phyloP scores from a whole-genome alignment of 2,888 invertebrate genomes.

The Masnerella sp. region DNA sequence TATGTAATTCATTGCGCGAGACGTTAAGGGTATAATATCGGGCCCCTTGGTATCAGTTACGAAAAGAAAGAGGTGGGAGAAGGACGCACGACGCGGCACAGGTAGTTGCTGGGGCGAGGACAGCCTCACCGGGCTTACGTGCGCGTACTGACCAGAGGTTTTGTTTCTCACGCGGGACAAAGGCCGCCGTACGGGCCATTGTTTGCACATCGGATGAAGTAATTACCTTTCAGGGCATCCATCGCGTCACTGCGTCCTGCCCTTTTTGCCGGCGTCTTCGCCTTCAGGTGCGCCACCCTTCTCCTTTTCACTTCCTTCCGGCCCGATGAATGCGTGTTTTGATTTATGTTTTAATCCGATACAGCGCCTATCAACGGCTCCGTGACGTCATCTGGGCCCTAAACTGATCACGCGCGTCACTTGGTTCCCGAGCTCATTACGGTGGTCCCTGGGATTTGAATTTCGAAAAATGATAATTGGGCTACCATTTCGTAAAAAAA shows the following conservation, averaged over 20 bases:
- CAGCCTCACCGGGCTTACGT: slow-evolving; percentile 57
- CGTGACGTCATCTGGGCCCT: slow-evolving; percentile 11
- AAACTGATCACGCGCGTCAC: slow-evolving; percentile 25
- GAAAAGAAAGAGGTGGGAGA: slow-evolving; percentile 1
- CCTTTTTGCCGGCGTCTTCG: slow-evolving; percentile 57
- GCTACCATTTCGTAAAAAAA: too few species aligned
- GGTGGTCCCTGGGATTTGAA: slow-evolving; percentile 22
- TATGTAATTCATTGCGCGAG: slow-evolving; percentile 75
- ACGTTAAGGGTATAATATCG: slow-evolving; percentile 73
- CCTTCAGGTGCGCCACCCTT: slow-evolving; percentile 57
- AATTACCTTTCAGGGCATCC: slow-evolving; percentile 73
- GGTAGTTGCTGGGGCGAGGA: slow-evolving; percentile 51
- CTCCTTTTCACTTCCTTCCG: slow-evolving; percentile 46
- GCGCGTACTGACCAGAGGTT: slow-evolving; percentile 66
- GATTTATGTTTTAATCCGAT: slow-evolving; percentile 61
- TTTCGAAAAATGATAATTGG: too few species aligned
- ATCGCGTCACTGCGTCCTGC: slow-evolving; percentile 58
- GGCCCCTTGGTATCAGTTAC: slow-evolving; percentile 68
- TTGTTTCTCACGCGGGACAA: slow-evolving; percentile 75
- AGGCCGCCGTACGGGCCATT: slow-evolving; percentile 69
- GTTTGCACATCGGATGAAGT: slow-evolving; percentile 75
- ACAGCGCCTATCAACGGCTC: slow-evolving; percentile 60
- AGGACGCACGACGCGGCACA: slow-evolving; percentile 8
- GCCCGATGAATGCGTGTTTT: slow-evolving; percentile 51
- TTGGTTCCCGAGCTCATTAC: slow-evolving; percentile 44